Conservation (phyloP, 2,797 vertebrate genomes). For the Halcyon smyrnensis region DNA sequence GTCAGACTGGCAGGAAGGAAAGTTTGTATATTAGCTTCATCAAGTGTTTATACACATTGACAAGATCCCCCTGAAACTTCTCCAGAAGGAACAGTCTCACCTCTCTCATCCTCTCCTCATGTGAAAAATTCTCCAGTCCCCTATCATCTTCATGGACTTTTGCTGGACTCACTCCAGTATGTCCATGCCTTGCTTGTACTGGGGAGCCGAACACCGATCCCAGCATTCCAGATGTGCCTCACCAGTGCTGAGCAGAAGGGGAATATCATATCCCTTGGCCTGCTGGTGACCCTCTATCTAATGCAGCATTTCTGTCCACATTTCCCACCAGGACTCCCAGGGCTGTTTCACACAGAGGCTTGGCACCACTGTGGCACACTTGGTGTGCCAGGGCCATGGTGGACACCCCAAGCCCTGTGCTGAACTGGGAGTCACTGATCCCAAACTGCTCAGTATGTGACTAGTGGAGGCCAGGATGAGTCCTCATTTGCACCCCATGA, state of each 20-base stretch:
- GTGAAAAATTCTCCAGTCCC: neutral
- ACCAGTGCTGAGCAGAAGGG: neutral
- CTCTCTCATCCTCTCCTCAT: neutral
- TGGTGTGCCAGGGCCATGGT: too few species aligned
- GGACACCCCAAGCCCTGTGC: neutral
- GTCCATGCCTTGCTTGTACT: neutral
- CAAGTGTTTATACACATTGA: neutral
- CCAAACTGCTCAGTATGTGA: rapidly evolving
- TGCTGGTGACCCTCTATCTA: neutral
- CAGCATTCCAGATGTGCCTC: neutral
- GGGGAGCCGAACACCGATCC: neutral
- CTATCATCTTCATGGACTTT: neutral
- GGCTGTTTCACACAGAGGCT: neutral
- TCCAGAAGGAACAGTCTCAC: neutral
- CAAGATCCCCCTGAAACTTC: neutral
- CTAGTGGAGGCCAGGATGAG: neutral
- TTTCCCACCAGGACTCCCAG: neutral
- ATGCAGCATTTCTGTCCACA: rapidly evolving
- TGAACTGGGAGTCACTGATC: neutral
- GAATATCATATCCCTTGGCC: neutral
- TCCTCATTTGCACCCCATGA: neutral
- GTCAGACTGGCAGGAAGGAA: neutral
- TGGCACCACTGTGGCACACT: rapidly evolving
- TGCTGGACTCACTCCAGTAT: neutral
- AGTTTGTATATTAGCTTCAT: neutral